phyloP scores from a whole-genome alignment of 2,888 invertebrate genomes.

The Periphyllus acericola region DNA sequence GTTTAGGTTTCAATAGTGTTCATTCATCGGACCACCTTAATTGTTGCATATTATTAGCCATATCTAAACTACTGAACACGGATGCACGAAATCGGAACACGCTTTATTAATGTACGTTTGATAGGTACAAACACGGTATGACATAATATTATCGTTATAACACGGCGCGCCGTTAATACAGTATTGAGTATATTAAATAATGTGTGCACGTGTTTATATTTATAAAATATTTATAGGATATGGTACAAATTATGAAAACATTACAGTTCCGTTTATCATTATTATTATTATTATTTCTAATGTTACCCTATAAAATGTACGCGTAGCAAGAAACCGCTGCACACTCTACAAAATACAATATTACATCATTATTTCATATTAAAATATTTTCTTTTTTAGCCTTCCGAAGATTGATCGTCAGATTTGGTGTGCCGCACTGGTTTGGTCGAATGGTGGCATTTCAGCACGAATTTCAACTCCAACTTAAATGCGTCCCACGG shows the following conservation, averaged over 20 bases:
- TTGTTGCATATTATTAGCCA: too few relatives aligned
- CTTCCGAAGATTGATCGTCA: background rate
- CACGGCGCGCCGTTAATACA: too few relatives aligned
- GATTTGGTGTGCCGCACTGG: slow-evolving; percentile 65
- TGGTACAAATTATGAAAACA: background rate
- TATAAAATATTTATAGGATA: too few relatives aligned
- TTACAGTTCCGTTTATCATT: background rate
- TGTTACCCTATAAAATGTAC: background rate
- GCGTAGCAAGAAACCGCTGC: background rate
- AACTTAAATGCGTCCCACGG: slow-evolving; percentile 66
- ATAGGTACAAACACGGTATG: too few relatives aligned
- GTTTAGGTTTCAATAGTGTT: slow-evolving; percentile 1
- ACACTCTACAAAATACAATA: background rate
- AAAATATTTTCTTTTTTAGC: background rate
- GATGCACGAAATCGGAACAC: too few relatives aligned
- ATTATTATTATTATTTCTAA: background rate
- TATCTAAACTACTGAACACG: too few relatives aligned
- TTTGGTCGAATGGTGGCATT: slow-evolving; percentile 67
- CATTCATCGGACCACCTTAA: background rate
- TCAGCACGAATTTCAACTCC: slow-evolving; percentile 68
- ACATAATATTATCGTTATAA: too few relatives aligned
- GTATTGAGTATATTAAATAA: too few relatives aligned
- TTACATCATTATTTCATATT: background rate
- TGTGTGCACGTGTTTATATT: too few relatives aligned
- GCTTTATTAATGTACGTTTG: too few relatives aligned